phyloP scores from a whole-genome alignment of 2,113 vertebrate genomes.

The Tylochromis polylepis region DNA sequence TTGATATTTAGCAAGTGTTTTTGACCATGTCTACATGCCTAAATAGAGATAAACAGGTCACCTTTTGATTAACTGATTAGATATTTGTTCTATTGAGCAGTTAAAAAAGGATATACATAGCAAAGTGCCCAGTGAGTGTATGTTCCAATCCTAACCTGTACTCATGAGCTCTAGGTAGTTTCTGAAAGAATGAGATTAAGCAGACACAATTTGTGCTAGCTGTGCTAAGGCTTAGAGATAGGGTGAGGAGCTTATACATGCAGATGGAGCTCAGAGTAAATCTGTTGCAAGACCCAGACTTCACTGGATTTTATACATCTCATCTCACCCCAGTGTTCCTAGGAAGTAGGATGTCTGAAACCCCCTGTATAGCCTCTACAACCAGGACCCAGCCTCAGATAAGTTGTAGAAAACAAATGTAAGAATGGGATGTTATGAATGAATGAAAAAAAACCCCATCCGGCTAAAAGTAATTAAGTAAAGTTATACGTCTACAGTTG shows the following conservation, averaged over 20 bases:
- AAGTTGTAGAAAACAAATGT: not conserved
- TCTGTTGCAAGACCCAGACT: not conserved
- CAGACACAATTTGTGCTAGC: not conserved
- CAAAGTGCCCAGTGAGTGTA: not conserved
- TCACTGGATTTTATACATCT: not conserved
- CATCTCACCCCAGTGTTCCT: not conserved
- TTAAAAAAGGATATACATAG: not conserved
- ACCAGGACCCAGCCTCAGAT: not conserved
- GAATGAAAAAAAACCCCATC: rapidly evolving
- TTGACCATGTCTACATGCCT: not conserved
- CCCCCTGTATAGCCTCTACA: not conserved
- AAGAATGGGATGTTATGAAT: not conserved
- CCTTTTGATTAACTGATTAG: not conserved
- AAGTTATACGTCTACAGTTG: not conserved
- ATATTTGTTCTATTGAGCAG: not conserved
- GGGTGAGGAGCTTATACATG: not conserved
- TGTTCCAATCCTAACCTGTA: not conserved
- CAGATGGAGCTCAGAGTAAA: not conserved
- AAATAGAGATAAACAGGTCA: not conserved
- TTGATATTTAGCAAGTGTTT: not conserved
- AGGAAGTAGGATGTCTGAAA: not conserved
- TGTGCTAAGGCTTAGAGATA: not conserved
- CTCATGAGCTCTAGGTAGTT: not conserved
- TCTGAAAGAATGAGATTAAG: not conserved
- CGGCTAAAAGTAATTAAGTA: not conserved